phyloP scores from a whole-genome alignment of 2,113 vertebrate genomes.

The Crotalus helleri region DNA sequence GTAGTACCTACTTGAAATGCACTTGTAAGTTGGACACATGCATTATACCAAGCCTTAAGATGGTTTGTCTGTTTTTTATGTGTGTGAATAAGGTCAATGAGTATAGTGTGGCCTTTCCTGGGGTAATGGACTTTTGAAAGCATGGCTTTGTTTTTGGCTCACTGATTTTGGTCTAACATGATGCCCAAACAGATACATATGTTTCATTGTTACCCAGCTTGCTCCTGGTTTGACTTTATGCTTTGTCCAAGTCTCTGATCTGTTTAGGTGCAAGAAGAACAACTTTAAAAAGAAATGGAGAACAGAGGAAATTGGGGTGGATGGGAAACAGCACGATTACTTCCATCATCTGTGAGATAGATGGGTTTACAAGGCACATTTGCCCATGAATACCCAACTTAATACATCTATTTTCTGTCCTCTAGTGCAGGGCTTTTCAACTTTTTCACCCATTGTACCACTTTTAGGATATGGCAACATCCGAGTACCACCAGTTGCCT shows the following conservation, averaged over 20 bases:
- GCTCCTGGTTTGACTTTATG: background rate
- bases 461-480: no score
- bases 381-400: background rate
- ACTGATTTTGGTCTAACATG: background rate
- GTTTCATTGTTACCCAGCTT: background rate
- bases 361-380: background rate
- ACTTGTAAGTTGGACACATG: background rate
- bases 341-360: background rate
- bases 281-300: background rate
- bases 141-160: background rate
- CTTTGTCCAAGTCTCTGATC: background rate
- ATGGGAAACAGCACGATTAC: background rate
- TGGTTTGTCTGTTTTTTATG: background rate
- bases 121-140: background rate
- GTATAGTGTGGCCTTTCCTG: background rate
- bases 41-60: background rate
- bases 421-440: background rate
- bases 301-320: background rate
- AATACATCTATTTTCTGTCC: background rate
- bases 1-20: background rate
- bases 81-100: background rate
- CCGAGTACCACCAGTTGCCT: no score
- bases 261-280: background rate
- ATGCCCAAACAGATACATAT: background rate
- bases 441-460: no score